phyloP scores from a whole-genome alignment of 1,140 invertebrate species.

The Bombus pascuorum region DNA sequence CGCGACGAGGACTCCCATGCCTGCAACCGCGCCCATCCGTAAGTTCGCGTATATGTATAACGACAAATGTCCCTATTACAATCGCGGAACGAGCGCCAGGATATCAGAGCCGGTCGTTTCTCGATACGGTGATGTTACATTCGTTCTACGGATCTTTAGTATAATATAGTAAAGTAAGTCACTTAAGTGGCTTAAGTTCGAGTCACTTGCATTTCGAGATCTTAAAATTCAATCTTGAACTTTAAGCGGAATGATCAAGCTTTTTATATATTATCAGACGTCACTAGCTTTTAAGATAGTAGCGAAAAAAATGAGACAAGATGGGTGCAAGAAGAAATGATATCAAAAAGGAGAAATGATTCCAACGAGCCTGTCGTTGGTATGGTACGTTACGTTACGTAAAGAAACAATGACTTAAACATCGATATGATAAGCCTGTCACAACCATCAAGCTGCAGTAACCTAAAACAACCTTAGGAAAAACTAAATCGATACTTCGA shows the following conservation, averaged over 20 bases:
- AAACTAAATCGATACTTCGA: too few species aligned
- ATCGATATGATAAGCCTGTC: too few species aligned
- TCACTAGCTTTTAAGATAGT: too few species aligned
- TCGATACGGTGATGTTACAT: slow-evolving; percentile 20
- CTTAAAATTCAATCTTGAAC: neutral
- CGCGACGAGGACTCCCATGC: slow-evolving; percentile 46
- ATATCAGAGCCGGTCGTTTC: slow-evolving; percentile 2
- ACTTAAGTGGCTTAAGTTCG: neutral
- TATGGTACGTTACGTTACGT: too few species aligned
- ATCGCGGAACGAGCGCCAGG: slow-evolving; percentile 6
- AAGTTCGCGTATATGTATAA: slow-evolving; percentile 43
- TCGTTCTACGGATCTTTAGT: slow-evolving; percentile 9
- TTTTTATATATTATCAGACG: too few species aligned
- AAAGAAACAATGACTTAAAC: too few species aligned
- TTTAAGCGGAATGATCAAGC: neutral
- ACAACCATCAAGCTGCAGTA: too few species aligned
- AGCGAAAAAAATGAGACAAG: too few species aligned
- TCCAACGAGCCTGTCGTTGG: too few species aligned
- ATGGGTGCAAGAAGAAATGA: too few species aligned
- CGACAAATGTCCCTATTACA: slow-evolving; percentile 32
- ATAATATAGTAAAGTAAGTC: slow-evolving; percentile 4
- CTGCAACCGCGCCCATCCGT: slow-evolving; percentile 60
- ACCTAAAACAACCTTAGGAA: too few species aligned
- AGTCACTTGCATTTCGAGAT: neutral
- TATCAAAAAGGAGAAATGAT: too few species aligned